phyloP scores from a whole-genome alignment of 1,140 invertebrate species.

The Drosophila yakuba region DNA sequence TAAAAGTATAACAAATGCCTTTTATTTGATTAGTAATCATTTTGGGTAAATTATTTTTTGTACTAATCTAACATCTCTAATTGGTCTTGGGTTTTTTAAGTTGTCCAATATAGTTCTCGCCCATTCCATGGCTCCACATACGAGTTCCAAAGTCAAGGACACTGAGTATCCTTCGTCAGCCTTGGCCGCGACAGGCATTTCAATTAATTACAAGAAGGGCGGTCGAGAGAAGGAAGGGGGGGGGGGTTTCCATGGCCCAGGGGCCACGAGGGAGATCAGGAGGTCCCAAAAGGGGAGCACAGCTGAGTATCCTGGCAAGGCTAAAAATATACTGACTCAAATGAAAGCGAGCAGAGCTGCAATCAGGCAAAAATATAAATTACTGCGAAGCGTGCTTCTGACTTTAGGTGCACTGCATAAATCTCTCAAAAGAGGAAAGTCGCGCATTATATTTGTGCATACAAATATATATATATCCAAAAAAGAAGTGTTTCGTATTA shows the following conservation, averaged over 20 bases:
- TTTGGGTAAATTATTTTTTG: background rate
- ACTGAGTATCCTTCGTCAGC: conserved; percentile 5
- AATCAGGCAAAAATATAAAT: conserved; percentile 1
- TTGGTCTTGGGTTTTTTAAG: conserved; percentile 2
- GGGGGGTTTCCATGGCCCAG: background rate
- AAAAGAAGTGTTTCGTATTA: too few relatives aligned
- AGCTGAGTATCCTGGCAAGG: conserved; percentile 5
- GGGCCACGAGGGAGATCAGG: conserved; percentile 11
- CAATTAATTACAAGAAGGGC: conserved; percentile 25
- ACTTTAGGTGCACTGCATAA: background rate
- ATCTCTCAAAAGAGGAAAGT: background rate
- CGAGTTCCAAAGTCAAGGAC: conserved; percentile 32
- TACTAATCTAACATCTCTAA: background rate
- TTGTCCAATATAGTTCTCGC: conserved; percentile 5
- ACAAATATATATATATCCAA: too few relatives aligned
- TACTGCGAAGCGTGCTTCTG: too few relatives aligned
- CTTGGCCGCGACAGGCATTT: conserved; percentile 48
- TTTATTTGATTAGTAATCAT: too few relatives aligned
- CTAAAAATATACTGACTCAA: conserved; percentile 15
- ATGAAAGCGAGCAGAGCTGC: conserved; percentile 1
- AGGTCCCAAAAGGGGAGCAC: conserved; percentile 4
- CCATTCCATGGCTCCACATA: background rate
- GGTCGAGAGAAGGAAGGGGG: background rate
- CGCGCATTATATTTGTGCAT: too few relatives aligned
- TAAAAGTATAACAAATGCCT: background rate